phyloP scores from a whole-genome alignment of 2,888 invertebrate species.

The Amorpha juglandis region DNA sequence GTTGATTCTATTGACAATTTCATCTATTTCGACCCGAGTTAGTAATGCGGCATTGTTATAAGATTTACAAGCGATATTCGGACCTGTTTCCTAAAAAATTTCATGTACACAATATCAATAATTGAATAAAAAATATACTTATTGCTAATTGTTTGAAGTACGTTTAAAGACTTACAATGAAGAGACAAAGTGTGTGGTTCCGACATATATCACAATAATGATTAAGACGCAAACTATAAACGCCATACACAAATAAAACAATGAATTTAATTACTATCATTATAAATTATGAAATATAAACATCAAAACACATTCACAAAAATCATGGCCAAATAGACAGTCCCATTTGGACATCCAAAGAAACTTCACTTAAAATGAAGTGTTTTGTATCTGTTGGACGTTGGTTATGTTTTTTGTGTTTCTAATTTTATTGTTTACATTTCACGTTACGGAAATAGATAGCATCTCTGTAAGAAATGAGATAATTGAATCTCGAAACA shows the following conservation, averaged over 20 bases:
- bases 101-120: neutral
- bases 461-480: constrained; percentile 43
- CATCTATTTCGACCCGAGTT: constrained; percentile 51
- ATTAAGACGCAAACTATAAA: constrained; percentile 39
- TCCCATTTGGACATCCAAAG: constrained; percentile 20
- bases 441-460: constrained; percentile 46
- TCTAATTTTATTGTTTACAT: constrained; percentile 59
- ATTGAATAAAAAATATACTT: constrained; percentile 17
- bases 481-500: constrained; percentile 32
- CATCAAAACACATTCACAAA: constrained; percentile 45
- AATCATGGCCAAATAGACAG: constrained; percentile 47
- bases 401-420: constrained; percentile 76
- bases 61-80: constrained; percentile 54
- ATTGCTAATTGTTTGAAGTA: constrained; percentile 8
- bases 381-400: constrained; percentile 52
- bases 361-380: constrained; percentile 58
- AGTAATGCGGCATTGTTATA: constrained; percentile 58
- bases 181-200: constrained; percentile 70
- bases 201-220: constrained; percentile 65
- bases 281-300: constrained; percentile 59
- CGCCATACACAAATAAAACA: constrained; percentile 53
- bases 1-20: constrained; percentile 65
- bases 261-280: constrained; percentile 70
- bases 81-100: constrained; percentile 55
- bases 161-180: constrained; percentile 49